Percentiles rank a stretch among this genome's conserved stretches.
phyloP scores from a whole-genome alignment of 2,797 vertebrate genomes.

The Rhodeus uyekii region DNA sequence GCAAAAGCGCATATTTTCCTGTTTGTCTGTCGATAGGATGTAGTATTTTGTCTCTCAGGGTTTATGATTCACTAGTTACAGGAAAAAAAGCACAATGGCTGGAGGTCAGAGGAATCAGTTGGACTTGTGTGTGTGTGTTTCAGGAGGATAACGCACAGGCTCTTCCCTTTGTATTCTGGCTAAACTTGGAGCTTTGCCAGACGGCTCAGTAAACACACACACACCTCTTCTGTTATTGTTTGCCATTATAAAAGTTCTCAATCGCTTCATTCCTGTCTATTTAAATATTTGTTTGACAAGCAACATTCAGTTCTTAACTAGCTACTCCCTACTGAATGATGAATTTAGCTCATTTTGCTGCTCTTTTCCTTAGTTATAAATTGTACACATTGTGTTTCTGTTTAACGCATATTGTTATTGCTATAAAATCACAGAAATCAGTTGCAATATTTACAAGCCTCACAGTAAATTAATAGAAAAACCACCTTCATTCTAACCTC shows the following conservation, averaged over 20 bases:
- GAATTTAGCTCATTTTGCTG: not conserved
- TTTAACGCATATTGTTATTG: not conserved
- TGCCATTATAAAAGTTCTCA: slow-evolving; percentile 59
- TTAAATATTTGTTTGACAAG: not conserved
- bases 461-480: not conserved
- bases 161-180: slow-evolving; percentile 29
- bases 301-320: not conserved
- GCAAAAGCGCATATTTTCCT: not conserved
- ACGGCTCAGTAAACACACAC: slow-evolving; percentile 45
- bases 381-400: not conserved
- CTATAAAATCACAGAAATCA: not conserved
- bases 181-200: slow-evolving; percentile 47
- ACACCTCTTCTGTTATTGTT: slow-evolving; percentile 43
- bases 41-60: slow-evolving; percentile 5
- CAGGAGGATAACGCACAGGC: slow-evolving; percentile 48
- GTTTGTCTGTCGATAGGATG: not conserved
- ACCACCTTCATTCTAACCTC: not conserved
- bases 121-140: slow-evolving; percentile 6
- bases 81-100: slow-evolving; percentile 49
- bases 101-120: slow-evolving; percentile 23
- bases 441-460: not conserved
- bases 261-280: not conserved
- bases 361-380: not conserved
- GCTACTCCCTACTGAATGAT: not conserved
- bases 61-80: slow-evolving; percentile 17